phyloP scores from a whole-genome alignment of 2,797 vertebrate genomes.

The Lacerta agilis region DNA sequence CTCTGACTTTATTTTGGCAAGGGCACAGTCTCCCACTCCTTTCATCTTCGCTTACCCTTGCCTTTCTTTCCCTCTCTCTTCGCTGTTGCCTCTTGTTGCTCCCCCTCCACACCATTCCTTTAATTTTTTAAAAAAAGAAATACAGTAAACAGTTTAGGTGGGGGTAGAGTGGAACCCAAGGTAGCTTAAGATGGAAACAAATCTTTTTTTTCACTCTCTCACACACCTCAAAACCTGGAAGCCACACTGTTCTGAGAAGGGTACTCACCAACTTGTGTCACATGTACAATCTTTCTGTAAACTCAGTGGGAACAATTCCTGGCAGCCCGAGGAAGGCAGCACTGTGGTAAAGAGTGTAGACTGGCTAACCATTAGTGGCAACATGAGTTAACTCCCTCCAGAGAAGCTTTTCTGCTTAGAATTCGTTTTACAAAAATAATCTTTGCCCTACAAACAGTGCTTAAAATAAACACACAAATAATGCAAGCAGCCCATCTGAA shows the following conservation, averaged over 20 bases:
- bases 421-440: not conserved
- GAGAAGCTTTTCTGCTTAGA: not conserved
- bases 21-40: no score
- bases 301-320: not conserved
- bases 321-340: not conserved
- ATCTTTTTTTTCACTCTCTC: no score
- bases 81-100: fast-evolving
- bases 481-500: not conserved
- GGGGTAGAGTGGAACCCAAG: not conserved
- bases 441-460: not conserved
- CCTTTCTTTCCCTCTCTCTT: not conserved
- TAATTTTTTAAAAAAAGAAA: not conserved
- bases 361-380: not conserved
- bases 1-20: constrained; percentile 42
- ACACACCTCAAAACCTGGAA: not conserved
- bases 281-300: no score
- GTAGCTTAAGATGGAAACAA: not conserved
- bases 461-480: not conserved
- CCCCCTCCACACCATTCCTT: fast-evolving
- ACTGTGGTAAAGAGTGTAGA: not conserved
- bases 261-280: not conserved
- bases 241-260: not conserved
- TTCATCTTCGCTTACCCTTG: not conserved
- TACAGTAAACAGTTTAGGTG: not conserved
- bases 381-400: not conserved